Base-by-base conservation (phyloP, 2,888 invertebrate genomes). In the Drosophila nigricruria region DNA sequence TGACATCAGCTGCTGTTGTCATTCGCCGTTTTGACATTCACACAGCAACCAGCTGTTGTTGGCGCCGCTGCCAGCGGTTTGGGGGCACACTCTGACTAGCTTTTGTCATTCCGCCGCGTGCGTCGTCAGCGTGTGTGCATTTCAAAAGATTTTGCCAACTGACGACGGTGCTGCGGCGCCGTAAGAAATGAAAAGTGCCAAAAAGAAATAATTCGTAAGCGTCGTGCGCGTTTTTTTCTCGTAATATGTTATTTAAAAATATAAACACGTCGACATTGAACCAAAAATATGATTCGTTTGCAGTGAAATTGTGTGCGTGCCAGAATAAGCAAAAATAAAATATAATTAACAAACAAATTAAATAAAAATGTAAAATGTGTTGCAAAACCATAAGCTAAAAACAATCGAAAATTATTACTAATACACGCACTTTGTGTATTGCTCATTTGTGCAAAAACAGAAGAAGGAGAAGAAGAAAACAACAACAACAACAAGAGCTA, bases 81-180 rank as follows among this genome's bases (percentile, higher is more conserved):
- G 63, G 62, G 62, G 53, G n/a, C n/a, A n/a, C n/a, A n/a, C 59
- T 56, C 56, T 23, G 65, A 16, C 45, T 50, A 53, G 49, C 18
- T 57, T 57, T 77, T 70, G 53, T 66, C 74, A 77, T 78, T 77
- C 78, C 78, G 74, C 78, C 78, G 74, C 78, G 74, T 77, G 77
- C 78, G 70, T 78, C 78, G 74, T 77, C 70, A 63, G 45, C 56
- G 43, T 67, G 45, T 59, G 60, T 63, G 66, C 54, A 78, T 70
- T 77, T 77, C 50, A 69, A 78, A 66, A 72, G 63, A 73, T 36
- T 74, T 57, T 66, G 78, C 63, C 49, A 70, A 77, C 53, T 54
- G 54, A 61, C 57, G 54, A 61, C 57, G 77, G 61, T 62, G 68
- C 36, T 64, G 30, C 10, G 30, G 53, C 47, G 77, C 63, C 67